Evolutionary conservation across 1,140 invertebrate species (phyloP).

Genomic region (Drosophila pectinifera): DNA sequence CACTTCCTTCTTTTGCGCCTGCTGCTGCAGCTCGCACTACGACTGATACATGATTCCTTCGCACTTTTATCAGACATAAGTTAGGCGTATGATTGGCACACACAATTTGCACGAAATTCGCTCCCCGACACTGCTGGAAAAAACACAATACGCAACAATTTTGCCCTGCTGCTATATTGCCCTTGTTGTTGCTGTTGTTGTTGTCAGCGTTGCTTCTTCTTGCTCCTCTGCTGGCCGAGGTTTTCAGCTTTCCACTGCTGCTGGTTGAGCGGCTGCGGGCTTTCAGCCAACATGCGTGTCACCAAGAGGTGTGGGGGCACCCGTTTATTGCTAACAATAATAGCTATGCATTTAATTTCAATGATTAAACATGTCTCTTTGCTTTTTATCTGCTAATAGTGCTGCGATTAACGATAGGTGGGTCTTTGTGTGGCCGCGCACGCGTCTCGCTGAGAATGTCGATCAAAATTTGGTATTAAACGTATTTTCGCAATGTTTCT

Average conservation of each 20-base stretch:
- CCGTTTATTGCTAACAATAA: slow-evolving; percentile 1
- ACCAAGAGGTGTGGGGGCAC: slow-evolving; percentile 12
- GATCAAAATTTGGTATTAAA: slow-evolving; percentile 3
- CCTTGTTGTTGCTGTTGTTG: slow-evolving; percentile 19
- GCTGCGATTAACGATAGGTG: slow-evolving; percentile 5
- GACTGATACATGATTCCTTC: slow-evolving; percentile 72
- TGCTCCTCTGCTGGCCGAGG: slow-evolving; percentile 17
- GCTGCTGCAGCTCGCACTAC: slow-evolving; percentile 79
- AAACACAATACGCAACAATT: slow-evolving; percentile 77
- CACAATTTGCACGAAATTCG: slow-evolving; percentile 53
- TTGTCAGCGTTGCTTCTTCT: slow-evolving; percentile 31
- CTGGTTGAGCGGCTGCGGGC: slow-evolving; percentile 1
- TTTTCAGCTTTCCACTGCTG: slow-evolving; percentile 6
- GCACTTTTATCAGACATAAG: slow-evolving; percentile 81
- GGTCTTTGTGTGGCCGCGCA: slow-evolving; percentile 11
- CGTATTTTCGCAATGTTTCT: background rate
- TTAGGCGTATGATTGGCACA: slow-evolving; percentile 75
- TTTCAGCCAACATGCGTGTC: slow-evolving; percentile 11
- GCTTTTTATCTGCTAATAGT: slow-evolving; percentile 1
- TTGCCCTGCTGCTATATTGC: slow-evolving; percentile 36
- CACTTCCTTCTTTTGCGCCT: slow-evolving; percentile 80
- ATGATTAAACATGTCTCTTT: slow-evolving; percentile 10
- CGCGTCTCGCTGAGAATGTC: slow-evolving; percentile 12
- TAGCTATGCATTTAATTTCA: slow-evolving; percentile 6
- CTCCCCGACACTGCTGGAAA: slow-evolving; percentile 49